Evolutionary conservation across 1,140 invertebrate genomes (phyloP).

Genomic region (Papilio polyxenes): DNA sequence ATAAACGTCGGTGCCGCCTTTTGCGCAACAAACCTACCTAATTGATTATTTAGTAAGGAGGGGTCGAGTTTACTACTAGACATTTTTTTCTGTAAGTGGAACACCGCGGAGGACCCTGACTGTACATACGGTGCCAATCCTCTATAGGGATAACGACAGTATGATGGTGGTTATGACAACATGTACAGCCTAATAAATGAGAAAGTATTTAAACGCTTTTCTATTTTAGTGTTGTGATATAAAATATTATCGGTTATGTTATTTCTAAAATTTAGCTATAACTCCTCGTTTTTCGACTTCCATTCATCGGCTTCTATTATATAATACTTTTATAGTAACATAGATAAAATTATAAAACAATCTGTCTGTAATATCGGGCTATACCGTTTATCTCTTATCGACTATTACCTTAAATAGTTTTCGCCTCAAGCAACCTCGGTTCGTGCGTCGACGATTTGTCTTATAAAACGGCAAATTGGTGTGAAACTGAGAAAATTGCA

Average conservation of each 20-base stretch:
- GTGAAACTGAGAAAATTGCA: conserved; percentile 63
- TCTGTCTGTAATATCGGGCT: not conserved
- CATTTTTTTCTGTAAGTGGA: too few relatives aligned
- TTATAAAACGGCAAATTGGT: conserved; percentile 63
- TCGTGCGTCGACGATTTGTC: conserved; percentile 56
- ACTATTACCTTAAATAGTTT: conserved; percentile 39
- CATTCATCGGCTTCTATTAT: not conserved
- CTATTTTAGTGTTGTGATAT: not conserved
- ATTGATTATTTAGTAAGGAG: too few relatives aligned
- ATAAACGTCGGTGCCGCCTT: too few relatives aligned
- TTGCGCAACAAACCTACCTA: too few relatives aligned
- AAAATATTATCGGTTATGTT: not conserved
- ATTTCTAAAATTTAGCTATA: not conserved
- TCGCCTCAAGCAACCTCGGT: conserved; percentile 38
- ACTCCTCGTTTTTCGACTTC: not conserved
- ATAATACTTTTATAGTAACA: not conserved
- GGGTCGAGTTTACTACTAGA: too few relatives aligned
- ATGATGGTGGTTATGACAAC: too few relatives aligned
- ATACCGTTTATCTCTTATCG: conserved; percentile 36
- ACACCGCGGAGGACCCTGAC: too few relatives aligned
- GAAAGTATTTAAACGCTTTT: not conserved
- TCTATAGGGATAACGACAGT: too few relatives aligned
- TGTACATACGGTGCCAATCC: too few relatives aligned
- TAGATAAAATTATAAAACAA: conserved; percentile 10
- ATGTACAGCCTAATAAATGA: too few relatives aligned